phyloP scores from a whole-genome alignment of 2,113 vertebrate genomes.

The Cochlearius cochlearius region DNA sequence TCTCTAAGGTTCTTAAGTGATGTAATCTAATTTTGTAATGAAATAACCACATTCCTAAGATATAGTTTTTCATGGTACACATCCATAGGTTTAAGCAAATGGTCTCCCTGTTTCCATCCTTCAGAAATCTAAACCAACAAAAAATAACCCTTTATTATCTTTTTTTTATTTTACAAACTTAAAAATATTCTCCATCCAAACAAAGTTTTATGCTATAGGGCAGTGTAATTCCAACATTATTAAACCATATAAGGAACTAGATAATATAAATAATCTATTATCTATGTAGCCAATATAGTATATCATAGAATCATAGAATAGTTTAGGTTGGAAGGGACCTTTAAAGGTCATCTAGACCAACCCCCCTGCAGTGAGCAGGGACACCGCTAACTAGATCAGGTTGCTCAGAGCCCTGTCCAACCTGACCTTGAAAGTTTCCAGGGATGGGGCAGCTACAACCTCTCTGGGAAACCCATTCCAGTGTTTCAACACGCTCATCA shows the following conservation, averaged over 20 bases:
- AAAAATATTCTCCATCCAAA: neutral
- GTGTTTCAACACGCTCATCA: no score
- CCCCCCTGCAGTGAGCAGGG: no score
- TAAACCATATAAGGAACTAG: neutral
- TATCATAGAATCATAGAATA: no score
- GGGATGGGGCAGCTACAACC: no score
- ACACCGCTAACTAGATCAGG: no score
- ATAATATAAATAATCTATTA: neutral
- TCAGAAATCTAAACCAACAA: neutral
- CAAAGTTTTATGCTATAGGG: neutral
- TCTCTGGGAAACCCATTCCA: no score
- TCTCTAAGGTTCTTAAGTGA: neutral
- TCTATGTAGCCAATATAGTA: neutral
- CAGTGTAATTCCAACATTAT: neutral
- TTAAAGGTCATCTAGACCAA: no score
- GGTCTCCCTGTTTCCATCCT: neutral
- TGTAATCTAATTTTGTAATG: neutral
- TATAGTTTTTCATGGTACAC: neutral
- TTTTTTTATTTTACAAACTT: neutral
- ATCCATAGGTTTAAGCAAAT: neutral
- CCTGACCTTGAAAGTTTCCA: no score
- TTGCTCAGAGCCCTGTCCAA: no score
- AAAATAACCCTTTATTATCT: accelerated
- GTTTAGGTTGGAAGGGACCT: no score
- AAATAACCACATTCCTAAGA: neutral